Base-by-base conservation (phyloP, 2,113 vertebrate genomes). In the Micronycteris hirsuta region DNA sequence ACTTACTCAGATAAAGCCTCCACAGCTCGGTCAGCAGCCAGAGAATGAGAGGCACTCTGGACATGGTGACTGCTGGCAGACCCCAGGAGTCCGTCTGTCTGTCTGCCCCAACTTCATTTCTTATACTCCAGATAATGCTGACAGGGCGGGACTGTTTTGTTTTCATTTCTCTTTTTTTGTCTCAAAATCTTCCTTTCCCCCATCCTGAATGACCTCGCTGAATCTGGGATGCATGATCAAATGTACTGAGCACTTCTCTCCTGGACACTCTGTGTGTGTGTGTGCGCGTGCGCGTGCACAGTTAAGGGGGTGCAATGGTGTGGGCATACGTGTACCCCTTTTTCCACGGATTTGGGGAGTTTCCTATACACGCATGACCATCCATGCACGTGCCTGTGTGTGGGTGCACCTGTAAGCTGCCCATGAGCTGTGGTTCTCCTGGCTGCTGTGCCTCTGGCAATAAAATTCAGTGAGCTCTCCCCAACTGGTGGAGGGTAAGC, bases 1-100 rank as follows among this genome's bases (percentile, higher is more conserved):
- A 97, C 98, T 98, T 96, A 98, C 98, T 97, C 97, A 96, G 95
- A 89, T 12, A 94, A 65, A 96, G 73, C 36, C 15, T 14, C 82
- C 67, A 67, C 0, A 97, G 58, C 33, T 91, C 93, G 52, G 90
- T 38, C 81, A 95, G 3, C 86, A 98, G 76, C 97, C 97, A 97
- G 49, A 97, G 89, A 67, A 96, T 0, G 17, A 97, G 22, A 83
- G 52, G 41, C 17, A 76, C 77, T 68, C 28, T 65, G 70, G 83
- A 77, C 97, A 98, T 98, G 85, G 68, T 97, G 95, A 82, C 28
- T 58, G 38, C 47, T 68, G 10, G 24, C 49, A 33, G 43, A 43
- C 33, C 74, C 76, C 81, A 71, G 81, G 76, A 89, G 36, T 94
- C 86, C 47, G 63, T 87, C 74, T 58, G 43, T 95, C 83, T 58